Conservation (phyloP, 2,113 vertebrate species). For the Gorsachius goisagi region DNA sequence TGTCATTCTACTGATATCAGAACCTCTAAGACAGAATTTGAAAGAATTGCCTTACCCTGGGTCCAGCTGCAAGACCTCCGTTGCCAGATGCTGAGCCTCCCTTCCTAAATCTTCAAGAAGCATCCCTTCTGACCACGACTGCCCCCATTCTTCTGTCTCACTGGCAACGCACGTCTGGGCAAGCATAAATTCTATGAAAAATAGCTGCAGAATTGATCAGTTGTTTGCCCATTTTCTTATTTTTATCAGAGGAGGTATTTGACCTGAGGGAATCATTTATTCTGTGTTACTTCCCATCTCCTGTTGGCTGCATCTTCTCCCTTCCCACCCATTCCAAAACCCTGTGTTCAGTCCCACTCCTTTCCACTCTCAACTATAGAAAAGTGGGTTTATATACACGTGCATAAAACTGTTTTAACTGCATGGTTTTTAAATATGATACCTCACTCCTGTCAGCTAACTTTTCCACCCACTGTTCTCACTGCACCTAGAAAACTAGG, state of each 20-base stretch:
- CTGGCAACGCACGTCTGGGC: accelerated
- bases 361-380: neutral
- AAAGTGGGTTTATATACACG: neutral
- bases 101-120: neutral
- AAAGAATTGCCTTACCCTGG: neutral
- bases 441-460: neutral
- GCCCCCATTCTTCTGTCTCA: neutral
- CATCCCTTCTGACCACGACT: neutral
- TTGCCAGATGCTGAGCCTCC: neutral
- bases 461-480: neutral
- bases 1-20: neutral
- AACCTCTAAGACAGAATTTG: neutral
- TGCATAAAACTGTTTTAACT: neutral
- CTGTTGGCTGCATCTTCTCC: neutral
- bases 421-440: neutral
- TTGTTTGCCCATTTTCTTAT: neutral
- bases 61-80: neutral
- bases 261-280: neutral
- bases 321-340: neutral
- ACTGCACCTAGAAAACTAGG: neutral
- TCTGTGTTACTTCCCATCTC: neutral
- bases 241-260: neutral
- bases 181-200: neutral
- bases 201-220: neutral
- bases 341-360: neutral